Evolutionary conservation across 1,140 invertebrate genomes (phyloP).

Genomic region (Capitella teleta): DNA sequence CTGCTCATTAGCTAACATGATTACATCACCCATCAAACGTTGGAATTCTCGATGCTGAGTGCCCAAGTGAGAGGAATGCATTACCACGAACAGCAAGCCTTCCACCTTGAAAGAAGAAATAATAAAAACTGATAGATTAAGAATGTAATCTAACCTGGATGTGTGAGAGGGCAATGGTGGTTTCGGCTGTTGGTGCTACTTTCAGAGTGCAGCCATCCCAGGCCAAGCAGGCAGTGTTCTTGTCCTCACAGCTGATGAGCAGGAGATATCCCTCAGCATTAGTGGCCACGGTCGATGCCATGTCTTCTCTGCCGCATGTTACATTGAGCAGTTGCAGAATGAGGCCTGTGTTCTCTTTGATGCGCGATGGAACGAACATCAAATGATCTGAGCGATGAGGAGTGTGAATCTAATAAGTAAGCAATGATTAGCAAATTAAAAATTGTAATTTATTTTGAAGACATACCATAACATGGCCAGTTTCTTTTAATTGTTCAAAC

Average conservation of each 20-base stretch:
- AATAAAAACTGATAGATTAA: background rate
- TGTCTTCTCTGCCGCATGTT: conserved; percentile 36
- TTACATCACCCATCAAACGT: conserved; percentile 33
- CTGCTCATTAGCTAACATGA: conserved; percentile 41
- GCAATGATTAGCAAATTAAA: background rate
- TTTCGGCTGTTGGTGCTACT: conserved; percentile 44
- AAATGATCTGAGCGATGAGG: too few relatives aligned
- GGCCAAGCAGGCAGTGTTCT: background rate
- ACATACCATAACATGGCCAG: conserved; percentile 30
- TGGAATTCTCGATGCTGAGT: conserved; percentile 37
- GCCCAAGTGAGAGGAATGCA: conserved; percentile 36
- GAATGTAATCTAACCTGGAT: conserved; percentile 34
- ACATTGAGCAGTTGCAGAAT: conserved; percentile 37
- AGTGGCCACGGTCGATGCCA: conserved; percentile 6
- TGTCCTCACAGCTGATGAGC: conserved; percentile 26
- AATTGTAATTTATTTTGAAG: background rate
- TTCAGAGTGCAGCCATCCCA: conserved; percentile 35
- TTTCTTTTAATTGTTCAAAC: conserved; percentile 36
- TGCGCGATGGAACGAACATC: conserved; percentile 42
- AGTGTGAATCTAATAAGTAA: too few relatives aligned
- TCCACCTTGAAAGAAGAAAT: conserved; percentile 31
- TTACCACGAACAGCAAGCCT: conserved; percentile 42
- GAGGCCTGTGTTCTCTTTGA: conserved; percentile 22
- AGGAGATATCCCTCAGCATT: conserved; percentile 35
- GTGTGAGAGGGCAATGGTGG: conserved; percentile 43